phyloP scores from a whole-genome alignment of 2,797 vertebrate species.

The Thripadectes ignobilis region DNA sequence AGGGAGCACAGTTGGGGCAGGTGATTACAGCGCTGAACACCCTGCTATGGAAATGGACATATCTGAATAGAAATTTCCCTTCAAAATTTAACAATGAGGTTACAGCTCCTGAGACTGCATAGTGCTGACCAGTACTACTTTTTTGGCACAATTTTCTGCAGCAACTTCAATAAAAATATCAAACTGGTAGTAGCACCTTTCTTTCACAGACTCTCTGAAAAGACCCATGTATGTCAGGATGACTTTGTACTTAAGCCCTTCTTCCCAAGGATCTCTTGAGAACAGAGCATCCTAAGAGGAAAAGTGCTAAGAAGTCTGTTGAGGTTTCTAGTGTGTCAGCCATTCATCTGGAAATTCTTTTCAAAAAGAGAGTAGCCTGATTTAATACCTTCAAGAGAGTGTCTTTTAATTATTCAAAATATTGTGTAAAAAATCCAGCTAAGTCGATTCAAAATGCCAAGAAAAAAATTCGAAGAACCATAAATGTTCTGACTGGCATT shows the following conservation, averaged over 20 bases:
- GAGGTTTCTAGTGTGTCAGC: background rate
- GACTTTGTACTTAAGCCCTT: background rate
- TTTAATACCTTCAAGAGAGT: constrained; percentile 11
- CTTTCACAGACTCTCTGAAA: background rate
- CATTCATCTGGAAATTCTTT: background rate
- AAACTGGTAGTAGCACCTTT: background rate
- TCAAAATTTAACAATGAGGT: constrained; percentile 38
- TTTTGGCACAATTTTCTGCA: background rate
- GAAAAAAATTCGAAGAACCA: constrained; percentile 17
- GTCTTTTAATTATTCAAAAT: constrained; percentile 39
- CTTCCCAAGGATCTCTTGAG: background rate
- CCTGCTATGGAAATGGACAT: constrained; percentile 21
- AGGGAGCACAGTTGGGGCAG: constrained; percentile 34
- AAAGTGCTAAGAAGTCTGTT: background rate
- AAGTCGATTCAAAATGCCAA: constrained; percentile 29
- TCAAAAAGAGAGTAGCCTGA: background rate
- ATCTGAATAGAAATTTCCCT: constrained; percentile 39
- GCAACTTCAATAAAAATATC: background rate
- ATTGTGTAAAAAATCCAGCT: background rate
- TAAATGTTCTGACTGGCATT: constrained; percentile 11
- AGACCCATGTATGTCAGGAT: background rate
- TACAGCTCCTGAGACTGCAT: constrained; percentile 5
- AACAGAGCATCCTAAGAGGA: background rate
- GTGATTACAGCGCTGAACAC: constrained; percentile 48
- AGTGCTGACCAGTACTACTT: constrained; percentile 6